Base-by-base conservation (phyloP, 2,888 invertebrate genomes). In the Protodeltote pygarga region DNA sequence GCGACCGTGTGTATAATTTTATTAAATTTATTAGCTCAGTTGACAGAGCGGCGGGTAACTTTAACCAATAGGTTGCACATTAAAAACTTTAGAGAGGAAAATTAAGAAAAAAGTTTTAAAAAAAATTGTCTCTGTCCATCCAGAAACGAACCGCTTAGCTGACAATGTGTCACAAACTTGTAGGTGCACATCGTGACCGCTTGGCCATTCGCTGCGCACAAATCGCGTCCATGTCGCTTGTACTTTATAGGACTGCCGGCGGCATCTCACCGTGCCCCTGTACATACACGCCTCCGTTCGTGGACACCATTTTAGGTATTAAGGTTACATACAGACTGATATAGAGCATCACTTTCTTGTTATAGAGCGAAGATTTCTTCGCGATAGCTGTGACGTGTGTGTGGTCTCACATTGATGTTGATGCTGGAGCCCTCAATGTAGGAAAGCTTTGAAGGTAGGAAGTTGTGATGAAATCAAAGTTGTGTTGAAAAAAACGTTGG, bases 241-340 rank as follows among this genome's bases (percentile, higher is more conserved):
- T 68, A 62, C 42, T 81, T 81, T 82, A 80, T 77, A 72, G 66
- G 61, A 67, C 73, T 65, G 77, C 81, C 76, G 65, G 67, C 66
- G 79, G 82, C 76, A 59, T 54, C 72, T 69, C 73, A 67, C 65
- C 69, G 66, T 79, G 77, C 79, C 75, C 71, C 74, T 67, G 74
- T 62, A 60, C 34, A 62, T 52, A 58, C 77, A 76, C 77, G 76
- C 77, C 79, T 71, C 57, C 51, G 49, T 68, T 76, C 79, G 79
- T 81, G 79, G 73, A 58, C 67, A 65, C 83, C 82, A 66, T 82
- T 78, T 83, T 79, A 65, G 81, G 83, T 69, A 67, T 63, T 74
- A 73, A 78, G 77, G 58, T 77, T 77, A 79, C 75, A 76, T 64
- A 49, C 34, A 57, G 51, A 57, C 62, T 64, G 54, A 53, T 46